These are phyloP conservation scores for Hucho hucho DNA, from an alignment of 2,113 vertebrate genomes.

Conservation along the genomic window DNA sequence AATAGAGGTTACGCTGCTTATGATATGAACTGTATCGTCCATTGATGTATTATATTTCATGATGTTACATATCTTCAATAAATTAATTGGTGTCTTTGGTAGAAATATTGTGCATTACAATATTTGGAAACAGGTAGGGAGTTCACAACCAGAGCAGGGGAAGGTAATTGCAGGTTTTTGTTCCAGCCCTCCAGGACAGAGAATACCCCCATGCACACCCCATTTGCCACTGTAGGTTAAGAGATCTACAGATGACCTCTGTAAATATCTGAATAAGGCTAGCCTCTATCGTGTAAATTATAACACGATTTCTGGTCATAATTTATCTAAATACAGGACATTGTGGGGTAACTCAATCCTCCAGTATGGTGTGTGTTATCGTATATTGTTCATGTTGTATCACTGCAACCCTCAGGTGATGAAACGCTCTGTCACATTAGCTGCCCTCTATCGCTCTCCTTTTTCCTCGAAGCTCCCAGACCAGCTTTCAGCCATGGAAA, in stretches of 20 bases:
- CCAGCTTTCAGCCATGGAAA: neutral
- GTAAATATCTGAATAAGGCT: too few relatives aligned
- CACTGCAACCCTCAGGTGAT: constrained; percentile 53
- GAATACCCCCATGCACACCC: neutral
- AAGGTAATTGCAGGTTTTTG: neutral
- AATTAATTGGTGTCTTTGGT: neutral
- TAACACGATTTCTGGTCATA: constrained; percentile 8
- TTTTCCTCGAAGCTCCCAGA: constrained; percentile 28
- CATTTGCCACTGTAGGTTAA: neutral
- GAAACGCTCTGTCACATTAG: constrained; percentile 71
- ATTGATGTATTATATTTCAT: neutral
- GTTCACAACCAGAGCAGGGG: neutral
- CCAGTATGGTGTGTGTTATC: constrained; percentile 7
- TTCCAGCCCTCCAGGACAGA: too few relatives aligned
- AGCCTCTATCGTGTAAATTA: constrained; percentile 17
- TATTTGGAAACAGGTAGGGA: neutral
- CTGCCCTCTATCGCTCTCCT: constrained; percentile 5
- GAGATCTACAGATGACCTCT: neutral
- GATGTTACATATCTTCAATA: neutral
- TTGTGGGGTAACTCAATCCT: neutral
- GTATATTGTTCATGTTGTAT: constrained; percentile 19
- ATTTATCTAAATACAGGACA: constrained; percentile 16
- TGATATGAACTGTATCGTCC: neutral
- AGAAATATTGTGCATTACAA: neutral
- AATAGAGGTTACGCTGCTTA: neutral